phyloP scores from a whole-genome alignment of 1,140 invertebrate genomes.

The Pseudomyrmex pallidus region DNA sequence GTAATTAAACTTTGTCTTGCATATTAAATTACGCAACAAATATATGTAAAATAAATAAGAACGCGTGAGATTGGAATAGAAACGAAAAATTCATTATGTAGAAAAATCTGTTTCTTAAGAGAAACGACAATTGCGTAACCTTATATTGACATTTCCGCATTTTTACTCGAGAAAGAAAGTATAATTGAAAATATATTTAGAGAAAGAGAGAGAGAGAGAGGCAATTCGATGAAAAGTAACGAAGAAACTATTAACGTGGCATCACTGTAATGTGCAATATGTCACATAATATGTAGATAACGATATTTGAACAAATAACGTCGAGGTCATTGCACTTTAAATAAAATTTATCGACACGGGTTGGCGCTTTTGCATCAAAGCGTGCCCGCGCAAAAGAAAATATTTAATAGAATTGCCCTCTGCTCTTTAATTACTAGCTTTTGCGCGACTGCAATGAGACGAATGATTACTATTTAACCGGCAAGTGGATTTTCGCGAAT shows the following conservation, averaged over 20 bases:
- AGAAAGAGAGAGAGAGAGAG: background rate
- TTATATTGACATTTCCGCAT: background rate
- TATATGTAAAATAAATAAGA: too few species aligned
- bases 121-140: background rate
- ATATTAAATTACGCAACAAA: too few species aligned
- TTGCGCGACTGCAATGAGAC: background rate
- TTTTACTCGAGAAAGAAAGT: background rate
- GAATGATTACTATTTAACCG: conserved; percentile 3
- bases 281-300: conserved; percentile 6
- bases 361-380: background rate
- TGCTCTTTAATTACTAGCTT: background rate
- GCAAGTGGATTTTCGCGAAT: background rate
- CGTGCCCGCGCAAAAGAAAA: conserved; percentile 2
- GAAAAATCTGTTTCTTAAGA: too few species aligned
- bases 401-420: conserved; percentile 25
- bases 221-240: background rate
- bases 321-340: conserved; percentile 7
- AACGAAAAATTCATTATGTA: too few species aligned
- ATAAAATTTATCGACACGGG: conserved; percentile 27
- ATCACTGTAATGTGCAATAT: background rate
- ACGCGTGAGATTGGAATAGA: too few species aligned
- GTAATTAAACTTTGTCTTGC: too few species aligned
- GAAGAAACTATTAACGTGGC: background rate
- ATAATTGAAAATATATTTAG: background rate
- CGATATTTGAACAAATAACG: conserved; percentile 19